These are phyloP conservation scores for Megaptera novaeangliae DNA, from an alignment of 2,113 vertebrate species.

Conservation along the genomic window DNA sequence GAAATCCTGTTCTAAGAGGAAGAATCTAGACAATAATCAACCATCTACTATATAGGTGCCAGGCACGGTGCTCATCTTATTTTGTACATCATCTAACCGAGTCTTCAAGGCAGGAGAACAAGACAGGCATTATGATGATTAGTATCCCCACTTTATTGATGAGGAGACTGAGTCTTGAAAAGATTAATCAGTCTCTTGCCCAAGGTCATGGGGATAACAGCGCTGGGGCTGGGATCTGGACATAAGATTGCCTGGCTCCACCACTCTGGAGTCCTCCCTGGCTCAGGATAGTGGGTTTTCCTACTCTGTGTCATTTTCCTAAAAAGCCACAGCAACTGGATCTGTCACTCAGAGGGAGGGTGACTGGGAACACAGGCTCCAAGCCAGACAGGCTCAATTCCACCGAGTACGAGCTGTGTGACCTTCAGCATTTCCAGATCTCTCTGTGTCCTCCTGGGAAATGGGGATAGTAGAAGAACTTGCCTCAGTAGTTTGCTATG, in stretches of 20 bases:
- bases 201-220: not conserved
- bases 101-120: not conserved
- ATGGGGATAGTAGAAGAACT: not conserved
- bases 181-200: not conserved
- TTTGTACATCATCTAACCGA: not conserved
- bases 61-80: not conserved
- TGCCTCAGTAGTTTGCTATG: not conserved
- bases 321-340: not conserved
- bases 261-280: not conserved
- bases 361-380: not conserved
- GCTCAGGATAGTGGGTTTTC: not conserved
- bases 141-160: not conserved
- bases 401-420: not conserved
- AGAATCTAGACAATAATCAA: not conserved
- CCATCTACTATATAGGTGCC: not conserved
- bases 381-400: not conserved
- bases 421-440: not conserved
- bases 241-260: not conserved
- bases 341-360: not conserved
- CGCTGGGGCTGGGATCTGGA: not conserved
- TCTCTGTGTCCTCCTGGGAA: not conserved
- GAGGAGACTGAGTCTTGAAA: not conserved
- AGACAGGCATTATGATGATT: not conserved
- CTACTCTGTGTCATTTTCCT: not conserved
- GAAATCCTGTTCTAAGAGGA: not conserved